Base-by-base conservation (phyloP, 2,113 vertebrate species). In the Eptesicus fuscus region DNA sequence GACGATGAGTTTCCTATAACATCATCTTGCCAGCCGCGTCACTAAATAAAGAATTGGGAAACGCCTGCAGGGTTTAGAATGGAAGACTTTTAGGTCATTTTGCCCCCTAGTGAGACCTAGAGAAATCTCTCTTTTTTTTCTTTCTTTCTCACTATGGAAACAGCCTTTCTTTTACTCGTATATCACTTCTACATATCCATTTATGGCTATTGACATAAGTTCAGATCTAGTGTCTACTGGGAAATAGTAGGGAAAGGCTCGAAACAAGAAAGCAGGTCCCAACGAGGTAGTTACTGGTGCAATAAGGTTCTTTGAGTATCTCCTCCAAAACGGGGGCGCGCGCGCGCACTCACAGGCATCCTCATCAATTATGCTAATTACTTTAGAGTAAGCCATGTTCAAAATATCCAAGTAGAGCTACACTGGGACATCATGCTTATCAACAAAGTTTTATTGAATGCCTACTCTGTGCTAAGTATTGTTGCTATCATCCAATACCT, bases 1-100 rank as follows among this genome's bases (percentile, higher is more conserved):
- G 8, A 22, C 77, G 3, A 11, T 56, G 59, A 85, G 40, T 88
- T 91, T 83, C 9, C 53, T 73, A 1, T 47, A 69, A 40, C 25
- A 49, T 49, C 42, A 92, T 40, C 42, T 79, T 69, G 5, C 28
- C 42, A 83, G 78, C 30, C 69, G 40, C 77, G 93, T 92, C 56
- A 90, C 30, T 79, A 84, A 88, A 42, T 95, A 84, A 79, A 92
- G 42, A 93, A 47, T n/a, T 30, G 9, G 42, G 53, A 93, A 83
- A 73, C 35, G 18, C 9, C 20, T 83, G 44, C 35, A 80, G 61
- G 20, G 74, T 80, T 94, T 71, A 71, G 65, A 94, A 51, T 79
- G 10, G 49, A 94, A 77, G 17, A 86, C 16, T 40, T 17, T 83
- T 53, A 83, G 12, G 56, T 65, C 70, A 51, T 61, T 83, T 84